Conservation (phyloP, 2,888 invertebrate genomes). For the Orchesellides sinensis region DNA sequence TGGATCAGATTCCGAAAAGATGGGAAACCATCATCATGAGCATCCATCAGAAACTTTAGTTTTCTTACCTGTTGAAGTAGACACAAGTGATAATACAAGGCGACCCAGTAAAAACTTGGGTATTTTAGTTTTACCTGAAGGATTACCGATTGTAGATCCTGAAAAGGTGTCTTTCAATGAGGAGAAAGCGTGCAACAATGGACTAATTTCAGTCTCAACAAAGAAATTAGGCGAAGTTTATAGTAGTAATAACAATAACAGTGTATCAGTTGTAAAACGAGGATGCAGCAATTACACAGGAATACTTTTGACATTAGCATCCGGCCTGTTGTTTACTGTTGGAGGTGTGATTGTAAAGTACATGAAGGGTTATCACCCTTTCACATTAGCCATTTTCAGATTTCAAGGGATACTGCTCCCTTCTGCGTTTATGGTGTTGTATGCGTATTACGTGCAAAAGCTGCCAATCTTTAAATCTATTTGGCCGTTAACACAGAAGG, state of each 20-base stretch:
- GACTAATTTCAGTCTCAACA: neutral
- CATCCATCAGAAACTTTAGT: constrained; percentile 42
- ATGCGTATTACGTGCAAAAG: constrained; percentile 31
- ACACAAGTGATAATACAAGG: neutral
- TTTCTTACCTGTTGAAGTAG: constrained; percentile 9
- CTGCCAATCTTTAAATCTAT: constrained; percentile 49
- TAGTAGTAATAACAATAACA: neutral
- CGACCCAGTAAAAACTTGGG: constrained; percentile 25
- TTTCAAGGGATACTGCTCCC: constrained; percentile 72
- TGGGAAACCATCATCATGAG: too few relatives aligned
- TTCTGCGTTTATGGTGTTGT: constrained; percentile 55
- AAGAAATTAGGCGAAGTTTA: neutral
- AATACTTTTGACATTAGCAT: constrained; percentile 64
- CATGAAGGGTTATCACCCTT: constrained; percentile 68
- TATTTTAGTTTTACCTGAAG: constrained; percentile 34
- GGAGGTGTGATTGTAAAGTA: constrained; percentile 71
- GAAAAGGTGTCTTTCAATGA: constrained; percentile 22
- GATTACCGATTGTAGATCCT: constrained; percentile 6
- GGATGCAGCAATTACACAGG: constrained; percentile 65
- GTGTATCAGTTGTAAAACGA: neutral
- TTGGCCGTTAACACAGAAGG: constrained; percentile 51
- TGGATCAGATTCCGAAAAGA: neutral
- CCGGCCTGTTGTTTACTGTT: constrained; percentile 67
- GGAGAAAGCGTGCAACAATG: neutral
- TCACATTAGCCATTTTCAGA: constrained; percentile 71